Base-by-base conservation (phyloP, 2,797 vertebrate species). In the Mormyrus hasselquistii region DNA sequence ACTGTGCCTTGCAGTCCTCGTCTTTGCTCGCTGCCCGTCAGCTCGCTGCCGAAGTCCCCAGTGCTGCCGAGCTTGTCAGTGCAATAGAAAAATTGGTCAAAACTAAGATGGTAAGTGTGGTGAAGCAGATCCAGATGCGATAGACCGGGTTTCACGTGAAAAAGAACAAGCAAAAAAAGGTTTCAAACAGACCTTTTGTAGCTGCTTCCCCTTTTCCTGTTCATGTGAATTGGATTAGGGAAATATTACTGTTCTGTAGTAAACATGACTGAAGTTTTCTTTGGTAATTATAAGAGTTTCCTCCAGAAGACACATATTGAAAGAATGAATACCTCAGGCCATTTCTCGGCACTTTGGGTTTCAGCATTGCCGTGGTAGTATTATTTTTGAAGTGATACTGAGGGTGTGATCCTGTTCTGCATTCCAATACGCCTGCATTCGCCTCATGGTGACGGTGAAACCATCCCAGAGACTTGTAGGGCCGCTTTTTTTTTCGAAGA, bases 31-130 rank as follows among this genome's bases (percentile, higher is more conserved):
- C 96, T 94, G 94, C 95, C 93, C 96, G 95, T 84, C 96, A 96
- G 94, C 94, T 95, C 94, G 94, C 93, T 90, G 93, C 93, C 0
- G 96, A 96, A 92, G 95, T 96, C 88, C 96, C 96, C 91, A 96
- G 95, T 91, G 96, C 96, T 90, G 96, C 96, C 90, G 95, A 97
- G 92, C 96, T 96, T 95, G 96, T 97, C 96, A 96, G 94, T 96
- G 96, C 96, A 93, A 97, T 97, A 96, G 96, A 97, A 94, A 94
- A 96, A 90, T 94, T 96, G 96, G 96, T 96, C 95, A 96, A 96
- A 96, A 96, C 90, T 94, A 96, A 97, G 94, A 95, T 96, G 96
- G 96, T 96, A 96, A 97, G 96, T 97, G 92, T 93, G 93, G 44
- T 89, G 88, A 29, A 29, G 49, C 47, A 89, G 0, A 83, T 65